A percentile compares a stretch with the other conserved stretches of the same genome.
Conservation (phyloP, 2,797 vertebrate species). For the Ataeniobius toweri region DNA sequence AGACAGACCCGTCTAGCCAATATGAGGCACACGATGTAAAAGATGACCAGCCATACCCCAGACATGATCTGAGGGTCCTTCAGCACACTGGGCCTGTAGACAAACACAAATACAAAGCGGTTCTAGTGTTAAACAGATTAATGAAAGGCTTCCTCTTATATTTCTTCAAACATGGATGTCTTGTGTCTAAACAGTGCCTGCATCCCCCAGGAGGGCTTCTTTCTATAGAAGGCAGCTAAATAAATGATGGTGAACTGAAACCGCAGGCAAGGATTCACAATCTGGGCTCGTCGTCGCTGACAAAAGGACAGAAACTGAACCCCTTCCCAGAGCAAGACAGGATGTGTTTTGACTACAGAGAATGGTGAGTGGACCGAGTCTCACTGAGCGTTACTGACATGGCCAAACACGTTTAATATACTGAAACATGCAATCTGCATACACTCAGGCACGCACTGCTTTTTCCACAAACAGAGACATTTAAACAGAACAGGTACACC, state of each 20-base stretch:
- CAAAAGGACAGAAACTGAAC: conserved; percentile 46
- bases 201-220: neutral
- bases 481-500: neutral
- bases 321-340: conserved; percentile 21
- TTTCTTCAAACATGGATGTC: conserved; percentile 31
- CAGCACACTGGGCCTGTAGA: conserved; percentile 82
- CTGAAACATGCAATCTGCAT: neutral
- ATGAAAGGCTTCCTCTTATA: conserved; percentile 1
- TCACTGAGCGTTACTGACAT: no score
- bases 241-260: conserved; percentile 65
- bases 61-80: conserved; percentile 90
- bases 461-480: neutral
- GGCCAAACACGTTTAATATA: neutral
- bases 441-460: neutral
- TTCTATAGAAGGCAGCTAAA: conserved; percentile 39
- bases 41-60: conserved; percentile 87
- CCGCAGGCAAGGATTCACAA: conserved; percentile 40
- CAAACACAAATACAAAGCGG: conserved; percentile 13
- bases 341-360: conserved; percentile 3
- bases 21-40: conserved; percentile 85
- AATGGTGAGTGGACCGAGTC: conserved; percentile 9
- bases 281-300: conserved; percentile 34
- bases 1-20: conserved; percentile 85
- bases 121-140: neutral
- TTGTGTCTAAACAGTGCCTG: conserved; percentile 13